Evolutionary conservation across 2,888 invertebrate species (phyloP).

Genomic region (Agrotis clavis): DNA sequence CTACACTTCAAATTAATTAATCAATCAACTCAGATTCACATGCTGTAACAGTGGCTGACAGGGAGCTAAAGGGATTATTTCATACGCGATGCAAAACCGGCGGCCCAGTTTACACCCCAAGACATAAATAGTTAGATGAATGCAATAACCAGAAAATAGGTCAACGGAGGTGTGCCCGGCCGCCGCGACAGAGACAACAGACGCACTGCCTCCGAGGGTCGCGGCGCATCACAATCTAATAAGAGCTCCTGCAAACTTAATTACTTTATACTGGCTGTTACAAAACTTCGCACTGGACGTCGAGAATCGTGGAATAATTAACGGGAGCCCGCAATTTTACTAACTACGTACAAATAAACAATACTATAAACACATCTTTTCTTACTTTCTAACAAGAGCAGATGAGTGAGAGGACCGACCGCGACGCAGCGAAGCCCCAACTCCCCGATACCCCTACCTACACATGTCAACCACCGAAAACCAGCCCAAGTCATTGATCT

Average conservation of each 20-base stretch:
- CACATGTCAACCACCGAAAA: slow-evolving; percentile 81
- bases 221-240: slow-evolving; percentile 79
- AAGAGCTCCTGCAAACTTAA: slow-evolving; percentile 78
- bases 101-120: slow-evolving; percentile 85
- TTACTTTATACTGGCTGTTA: slow-evolving; percentile 61
- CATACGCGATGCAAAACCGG: slow-evolving; percentile 81
- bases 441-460: slow-evolving; percentile 75
- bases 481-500: slow-evolving; percentile 85
- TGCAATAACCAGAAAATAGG: slow-evolving; percentile 91
- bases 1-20: slow-evolving; percentile 29
- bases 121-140: slow-evolving; percentile 88
- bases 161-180: slow-evolving; percentile 90
- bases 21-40: slow-evolving; percentile 42
- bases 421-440: slow-evolving; percentile 79
- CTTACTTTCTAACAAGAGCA: slow-evolving; percentile 80
- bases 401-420: slow-evolving; percentile 79
- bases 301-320: slow-evolving; percentile 65
- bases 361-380: slow-evolving; percentile 73
- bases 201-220: slow-evolving; percentile 79
- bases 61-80: slow-evolving; percentile 72
- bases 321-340: slow-evolving; percentile 60
- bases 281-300: slow-evolving; percentile 60
- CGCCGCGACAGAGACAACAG: slow-evolving; percentile 83
- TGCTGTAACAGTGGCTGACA: slow-evolving; percentile 51
- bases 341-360: slow-evolving; percentile 72